phyloP scores from a whole-genome alignment of 2,888 invertebrate genomes.

The Thecophora atra region DNA sequence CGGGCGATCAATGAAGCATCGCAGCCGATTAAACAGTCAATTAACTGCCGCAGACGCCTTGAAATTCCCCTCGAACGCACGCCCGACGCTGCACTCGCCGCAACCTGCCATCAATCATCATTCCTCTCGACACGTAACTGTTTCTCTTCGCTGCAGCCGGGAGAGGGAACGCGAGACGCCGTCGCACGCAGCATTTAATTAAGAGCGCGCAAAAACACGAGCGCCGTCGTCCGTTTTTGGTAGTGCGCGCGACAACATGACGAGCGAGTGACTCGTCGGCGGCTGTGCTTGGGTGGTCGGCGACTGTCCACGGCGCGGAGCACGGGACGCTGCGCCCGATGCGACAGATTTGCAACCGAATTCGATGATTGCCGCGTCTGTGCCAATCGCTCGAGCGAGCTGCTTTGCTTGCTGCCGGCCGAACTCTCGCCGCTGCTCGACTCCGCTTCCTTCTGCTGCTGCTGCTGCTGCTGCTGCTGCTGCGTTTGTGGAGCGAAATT shows the following conservation, averaged over 20 bases:
- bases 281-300: conserved; percentile 17
- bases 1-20: not conserved
- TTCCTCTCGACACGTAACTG: conserved; percentile 49
- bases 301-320: conserved; percentile 29
- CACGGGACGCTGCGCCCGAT: not conserved
- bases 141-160: conserved; percentile 34
- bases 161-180: not conserved
- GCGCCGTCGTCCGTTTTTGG: conserved; percentile 36
- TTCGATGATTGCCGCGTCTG: not conserved
- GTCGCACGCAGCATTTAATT: conserved; percentile 43
- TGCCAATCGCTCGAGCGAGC: not conserved
- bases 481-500: conserved; percentile 45
- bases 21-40: not conserved
- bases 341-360: not conserved
- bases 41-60: too few relatives aligned
- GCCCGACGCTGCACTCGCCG: not conserved
- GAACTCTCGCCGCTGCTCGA: too few relatives aligned
- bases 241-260: conserved; percentile 7
- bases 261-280: too few relatives aligned
- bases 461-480: not conserved
- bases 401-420: not conserved
- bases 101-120: conserved; percentile 49
- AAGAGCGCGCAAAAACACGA: conserved; percentile 44
- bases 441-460: too few relatives aligned
- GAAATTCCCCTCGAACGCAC: too few relatives aligned